phyloP scores from a whole-genome alignment of 1,140 invertebrate species.

The Bombus pascuorum region DNA sequence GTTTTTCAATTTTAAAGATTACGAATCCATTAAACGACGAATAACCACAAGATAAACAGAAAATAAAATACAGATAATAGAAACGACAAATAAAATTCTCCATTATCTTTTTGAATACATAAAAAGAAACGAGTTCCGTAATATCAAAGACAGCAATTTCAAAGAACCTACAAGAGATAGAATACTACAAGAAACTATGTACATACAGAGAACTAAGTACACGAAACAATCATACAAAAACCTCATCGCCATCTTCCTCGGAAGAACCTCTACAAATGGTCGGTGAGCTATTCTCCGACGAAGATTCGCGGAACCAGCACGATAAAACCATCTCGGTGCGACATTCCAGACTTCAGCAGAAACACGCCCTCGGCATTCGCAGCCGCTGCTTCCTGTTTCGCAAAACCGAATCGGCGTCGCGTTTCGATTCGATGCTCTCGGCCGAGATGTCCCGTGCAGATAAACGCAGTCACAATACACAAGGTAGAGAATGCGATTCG shows the following conservation, averaged over 20 bases:
- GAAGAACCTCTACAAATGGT: background rate
- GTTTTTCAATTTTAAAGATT: no score
- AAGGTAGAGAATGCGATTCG: constrained; percentile 1
- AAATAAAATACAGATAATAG: no score
- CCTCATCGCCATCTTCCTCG: background rate
- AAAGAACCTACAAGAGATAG: background rate
- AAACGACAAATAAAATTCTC: no score
- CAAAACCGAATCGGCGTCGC: background rate
- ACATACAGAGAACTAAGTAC: no score
- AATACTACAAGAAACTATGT: no score
- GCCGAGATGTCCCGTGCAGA: background rate
- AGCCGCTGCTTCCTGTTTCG: background rate
- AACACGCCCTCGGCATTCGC: no score
- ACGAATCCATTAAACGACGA: no score
- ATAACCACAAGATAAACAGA: no score
- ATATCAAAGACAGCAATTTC: background rate
- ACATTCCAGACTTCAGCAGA: background rate
- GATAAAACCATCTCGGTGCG: background rate
- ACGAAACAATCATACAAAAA: background rate
- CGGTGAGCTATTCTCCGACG: background rate
- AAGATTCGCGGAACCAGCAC: background rate
- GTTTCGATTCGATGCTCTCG: no score
- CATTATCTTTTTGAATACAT: no score
- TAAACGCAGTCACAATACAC: background rate
- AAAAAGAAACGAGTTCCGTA: no score